These are phyloP conservation scores for Arenaria interpres DNA, from an alignment of 2,113 vertebrate genomes.

Conservation along the genomic window DNA sequence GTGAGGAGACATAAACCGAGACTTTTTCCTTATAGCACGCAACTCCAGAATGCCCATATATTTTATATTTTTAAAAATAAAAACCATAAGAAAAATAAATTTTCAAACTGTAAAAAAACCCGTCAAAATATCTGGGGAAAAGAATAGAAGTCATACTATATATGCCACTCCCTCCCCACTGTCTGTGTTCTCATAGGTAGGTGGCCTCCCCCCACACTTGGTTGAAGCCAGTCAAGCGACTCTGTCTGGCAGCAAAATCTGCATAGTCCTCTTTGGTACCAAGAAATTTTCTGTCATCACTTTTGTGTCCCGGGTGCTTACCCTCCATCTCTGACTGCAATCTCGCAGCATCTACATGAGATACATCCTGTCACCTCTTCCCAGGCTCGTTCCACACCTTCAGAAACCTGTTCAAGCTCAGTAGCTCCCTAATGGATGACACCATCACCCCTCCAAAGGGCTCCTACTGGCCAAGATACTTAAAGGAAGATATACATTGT, in stretches of 20 bases:
- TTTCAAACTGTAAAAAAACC: neutral
- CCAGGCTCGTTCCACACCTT: neutral
- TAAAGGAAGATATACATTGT: neutral
- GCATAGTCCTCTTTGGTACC: neutral
- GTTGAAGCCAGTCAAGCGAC: neutral
- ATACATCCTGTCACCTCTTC: neutral
- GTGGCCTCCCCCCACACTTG: neutral
- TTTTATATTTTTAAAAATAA: neutral
- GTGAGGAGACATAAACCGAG: neutral
- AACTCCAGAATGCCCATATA: neutral
- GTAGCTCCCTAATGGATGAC: neutral
- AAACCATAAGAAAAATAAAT: neutral
- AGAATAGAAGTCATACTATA: neutral
- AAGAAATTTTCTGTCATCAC: neutral
- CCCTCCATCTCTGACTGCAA: neutral
- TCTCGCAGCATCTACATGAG: neutral
- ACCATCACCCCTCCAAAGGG: neutral
- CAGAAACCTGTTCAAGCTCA: neutral
- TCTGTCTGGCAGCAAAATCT: neutral
- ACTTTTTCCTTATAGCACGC: neutral
- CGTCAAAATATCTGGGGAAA: neutral
- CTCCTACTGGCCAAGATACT: neutral
- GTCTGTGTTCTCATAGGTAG: neutral
- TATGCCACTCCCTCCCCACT: neutral
- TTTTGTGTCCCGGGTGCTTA: neutral